A percentile compares a stretch with the other conserved stretches of the same genome.
Conservation (phyloP, 2,113 vertebrate genomes). For the Bubalus kerabau region DNA sequence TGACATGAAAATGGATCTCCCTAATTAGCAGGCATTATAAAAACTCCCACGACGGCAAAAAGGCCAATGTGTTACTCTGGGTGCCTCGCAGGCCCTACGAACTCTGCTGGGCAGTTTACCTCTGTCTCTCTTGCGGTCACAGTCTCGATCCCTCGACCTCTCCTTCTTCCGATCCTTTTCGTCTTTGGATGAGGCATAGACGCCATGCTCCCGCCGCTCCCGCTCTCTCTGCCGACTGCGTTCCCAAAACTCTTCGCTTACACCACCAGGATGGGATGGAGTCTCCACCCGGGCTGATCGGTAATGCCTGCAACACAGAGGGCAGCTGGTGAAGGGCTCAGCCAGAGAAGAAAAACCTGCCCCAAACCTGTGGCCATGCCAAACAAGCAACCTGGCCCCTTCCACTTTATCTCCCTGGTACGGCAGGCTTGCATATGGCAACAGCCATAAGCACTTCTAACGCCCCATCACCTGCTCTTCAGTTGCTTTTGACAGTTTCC, state of each 20-base stretch:
- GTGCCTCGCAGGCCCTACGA: not conserved
- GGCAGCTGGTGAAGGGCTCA: not conserved
- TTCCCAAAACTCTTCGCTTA: conserved; percentile 94
- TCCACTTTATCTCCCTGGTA: not conserved
- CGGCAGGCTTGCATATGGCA: not conserved
- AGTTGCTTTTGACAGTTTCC: not conserved
- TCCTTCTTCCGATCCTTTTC: conserved; percentile 87
- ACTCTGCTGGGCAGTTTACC: conserved; percentile 69
- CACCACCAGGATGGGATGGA: conserved; percentile 94
- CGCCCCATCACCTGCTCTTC: not conserved
- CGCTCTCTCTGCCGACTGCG: conserved; percentile 92
- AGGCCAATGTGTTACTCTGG: not conserved
- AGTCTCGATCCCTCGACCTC: conserved; percentile 81
- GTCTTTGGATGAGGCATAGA: conserved; percentile 96
- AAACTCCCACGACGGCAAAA: not conserved
- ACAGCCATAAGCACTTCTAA: not conserved
- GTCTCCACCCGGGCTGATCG: conserved; percentile 94
- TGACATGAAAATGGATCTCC: not conserved
- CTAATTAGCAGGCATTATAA: not conserved
- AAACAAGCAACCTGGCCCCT: not conserved
- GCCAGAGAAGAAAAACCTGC: not conserved
- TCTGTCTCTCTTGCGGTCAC: conserved; percentile 81
- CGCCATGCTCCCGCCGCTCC: conserved; percentile 92
- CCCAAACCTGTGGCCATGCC: not conserved
- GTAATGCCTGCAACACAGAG: conserved; percentile 84